Base-by-base conservation (phyloP, 2,113 vertebrate species). In the Nothobranchius kuhntae region DNA sequence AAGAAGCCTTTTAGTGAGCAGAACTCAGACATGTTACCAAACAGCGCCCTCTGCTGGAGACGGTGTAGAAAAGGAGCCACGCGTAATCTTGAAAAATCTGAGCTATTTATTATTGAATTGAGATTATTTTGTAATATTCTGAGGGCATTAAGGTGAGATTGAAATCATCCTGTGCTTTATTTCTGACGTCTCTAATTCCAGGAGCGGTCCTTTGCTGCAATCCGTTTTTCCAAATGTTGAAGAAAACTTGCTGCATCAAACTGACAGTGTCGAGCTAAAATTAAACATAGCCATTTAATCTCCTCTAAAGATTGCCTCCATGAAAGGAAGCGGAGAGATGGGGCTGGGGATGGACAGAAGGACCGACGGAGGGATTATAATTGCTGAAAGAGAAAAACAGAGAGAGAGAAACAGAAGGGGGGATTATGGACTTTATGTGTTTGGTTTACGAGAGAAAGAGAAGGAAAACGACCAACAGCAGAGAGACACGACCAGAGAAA, bases 341-440 rank as follows among this genome's bases (percentile, higher is more conserved):
- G 53, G 13, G 53, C 24, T 0, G 17, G 24, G 17, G 56, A 11
- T 13, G 38, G 62, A 17, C 48, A 51, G 48, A 51, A 8, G n/a
- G 70, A 82, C 10, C 45, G 62, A 45, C 26, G 48, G 14, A 21
- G 62, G 46, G 44, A 63, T 53, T 53, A 46, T 3, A 11, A 24
- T 30, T 51, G 3, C 13, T 44, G 55, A 60, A 48, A 3, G 48
- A 56, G 35, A 54, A 35, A 64, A 13, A 57, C 17, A 42, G 14
- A 5, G 14, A 51, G 46, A 71, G 15, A 68, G 15, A 71, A 52
- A 65, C 61, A 77, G 78, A 64, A 65, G 57, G 30, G 35, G 61
- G 79, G 73, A 77, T 80, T 75, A 77, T 58, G 35, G 78, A 64
- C 46, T 77, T 53, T 9, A 52, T 57, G 70, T 65, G 65, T 83